A percentile compares a stretch with the other conserved stretches of the same genome.
phyloP scores from a whole-genome alignment of 2,888 invertebrate species.

The Ophioninae sp. region DNA sequence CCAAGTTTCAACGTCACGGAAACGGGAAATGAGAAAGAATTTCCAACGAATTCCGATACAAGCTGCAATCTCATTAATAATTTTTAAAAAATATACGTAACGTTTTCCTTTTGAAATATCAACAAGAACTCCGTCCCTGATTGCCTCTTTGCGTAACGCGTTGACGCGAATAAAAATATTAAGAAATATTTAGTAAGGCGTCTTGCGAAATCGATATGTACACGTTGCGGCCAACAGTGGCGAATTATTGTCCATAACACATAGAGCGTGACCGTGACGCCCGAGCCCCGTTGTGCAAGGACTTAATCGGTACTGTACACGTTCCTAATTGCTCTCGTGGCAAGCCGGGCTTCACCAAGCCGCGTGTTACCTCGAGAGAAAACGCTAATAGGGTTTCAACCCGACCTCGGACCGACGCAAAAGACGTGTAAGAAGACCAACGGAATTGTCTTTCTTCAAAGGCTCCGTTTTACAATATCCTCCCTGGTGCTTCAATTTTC shows the following conservation, averaged over 20 bases:
- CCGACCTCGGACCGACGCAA: constrained; percentile 39
- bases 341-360: constrained; percentile 48
- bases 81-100: not conserved
- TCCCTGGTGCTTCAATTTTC: not conserved
- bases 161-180: not conserved
- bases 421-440: constrained; percentile 26
- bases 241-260: constrained; percentile 3
- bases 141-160: not conserved
- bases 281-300: constrained; percentile 42
- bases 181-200: not conserved
- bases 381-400: constrained; percentile 58
- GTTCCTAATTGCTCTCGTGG: constrained; percentile 56
- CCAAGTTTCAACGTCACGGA: too few species aligned
- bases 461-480: not conserved
- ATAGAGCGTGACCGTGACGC: constrained; percentile 33
- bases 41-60: not conserved
- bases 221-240: constrained; percentile 1
- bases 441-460: constrained; percentile 15
- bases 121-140: not conserved
- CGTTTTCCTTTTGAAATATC: constrained; percentile 1
- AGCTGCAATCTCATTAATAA: not conserved
- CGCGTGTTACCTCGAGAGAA: constrained; percentile 50
- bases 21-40: not conserved
- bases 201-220: constrained; percentile 5
- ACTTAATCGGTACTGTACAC: constrained; percentile 48